Evolutionary conservation across 2,113 vertebrate genomes (phyloP), one percentile per base, ranked within the genome.

Genomic region (Tylochromis polylepis): DNA sequence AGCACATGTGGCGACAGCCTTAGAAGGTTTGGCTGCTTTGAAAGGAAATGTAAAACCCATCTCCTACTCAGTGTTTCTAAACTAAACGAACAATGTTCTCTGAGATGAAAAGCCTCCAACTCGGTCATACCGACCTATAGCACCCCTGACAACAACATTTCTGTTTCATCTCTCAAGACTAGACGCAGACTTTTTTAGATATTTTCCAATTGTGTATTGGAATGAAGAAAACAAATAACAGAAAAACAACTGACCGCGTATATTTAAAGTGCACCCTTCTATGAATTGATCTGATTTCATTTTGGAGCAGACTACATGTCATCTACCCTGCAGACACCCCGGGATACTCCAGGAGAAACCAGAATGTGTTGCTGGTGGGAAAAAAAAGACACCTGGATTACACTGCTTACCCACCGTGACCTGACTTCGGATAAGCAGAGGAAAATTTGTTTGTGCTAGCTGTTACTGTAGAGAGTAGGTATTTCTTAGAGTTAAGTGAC

Each of bases 21-120:
- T 1, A 85, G 83, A 51, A 58, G 80, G 53, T 84, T 85, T 89
- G 85, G 83, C 57, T 93, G 67, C 59, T 65, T 87, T 41, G 7
- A 85, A 57, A 90, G 81, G 79, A 94, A 92, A 89, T 49, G 79
- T 81, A 80, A 88, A 91, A 93, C 79, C 77, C 81, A 53, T 81
- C 81, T 84, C 56, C 58, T 41, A 22, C 65, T 75, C 84, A 53
- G 56, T 84, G 87, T 92, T 83, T 87, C 58, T 7, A 18, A 82
- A 65, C 57, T 24, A 83, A 90, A 88, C 67, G 57, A 89, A 85
- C 49, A 75, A 82, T 80, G 60, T 62, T 86, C 60, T 20, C 11
- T 5, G 56, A 85, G 86, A 92, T 41, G 49, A 80, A 83, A 91
- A 51, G 31, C 59, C 67, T 84, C 65, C 41, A 57, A 46, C 31